Percentiles rank a stretch among this genome's conserved stretches.
Conservation (phyloP, 2,797 vertebrate genomes). For the Myotis planiceps region DNA sequence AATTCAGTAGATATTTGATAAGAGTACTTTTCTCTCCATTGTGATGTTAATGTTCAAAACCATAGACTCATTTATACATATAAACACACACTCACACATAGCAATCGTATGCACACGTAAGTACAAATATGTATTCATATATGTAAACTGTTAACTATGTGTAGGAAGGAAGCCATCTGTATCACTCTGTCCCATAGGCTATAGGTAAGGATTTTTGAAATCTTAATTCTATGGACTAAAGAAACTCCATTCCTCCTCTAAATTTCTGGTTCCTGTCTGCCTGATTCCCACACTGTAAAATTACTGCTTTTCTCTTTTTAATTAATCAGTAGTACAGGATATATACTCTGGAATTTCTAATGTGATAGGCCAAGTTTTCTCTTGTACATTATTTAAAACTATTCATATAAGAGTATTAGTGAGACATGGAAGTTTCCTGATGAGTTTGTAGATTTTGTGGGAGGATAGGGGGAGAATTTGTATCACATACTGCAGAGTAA, state of each 20-base stretch:
- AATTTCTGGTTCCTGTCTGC: too few species aligned
- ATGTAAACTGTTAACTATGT: neutral
- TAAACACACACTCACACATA: neutral
- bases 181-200: neutral
- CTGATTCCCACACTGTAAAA: too few species aligned
- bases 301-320: too few species aligned
- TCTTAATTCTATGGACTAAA: neutral
- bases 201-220: neutral
- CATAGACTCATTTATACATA: neutral
- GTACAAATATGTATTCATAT: neutral
- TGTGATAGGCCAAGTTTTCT: neutral
- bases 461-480: neutral
- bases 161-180: neutral
- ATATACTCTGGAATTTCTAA: too few species aligned
- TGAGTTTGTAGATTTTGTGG: neutral
- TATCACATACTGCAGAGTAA: neutral
- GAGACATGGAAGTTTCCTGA: neutral
- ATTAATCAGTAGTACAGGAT: too few species aligned
- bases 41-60: neutral
- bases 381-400: too few species aligned
- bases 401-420: too few species aligned
- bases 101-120: neutral
- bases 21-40: neutral
- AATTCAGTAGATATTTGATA: neutral
- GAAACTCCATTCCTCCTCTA: neutral